phyloP scores from a whole-genome alignment of 2,113 vertebrate species.

The Pleuronectes platessa region DNA sequence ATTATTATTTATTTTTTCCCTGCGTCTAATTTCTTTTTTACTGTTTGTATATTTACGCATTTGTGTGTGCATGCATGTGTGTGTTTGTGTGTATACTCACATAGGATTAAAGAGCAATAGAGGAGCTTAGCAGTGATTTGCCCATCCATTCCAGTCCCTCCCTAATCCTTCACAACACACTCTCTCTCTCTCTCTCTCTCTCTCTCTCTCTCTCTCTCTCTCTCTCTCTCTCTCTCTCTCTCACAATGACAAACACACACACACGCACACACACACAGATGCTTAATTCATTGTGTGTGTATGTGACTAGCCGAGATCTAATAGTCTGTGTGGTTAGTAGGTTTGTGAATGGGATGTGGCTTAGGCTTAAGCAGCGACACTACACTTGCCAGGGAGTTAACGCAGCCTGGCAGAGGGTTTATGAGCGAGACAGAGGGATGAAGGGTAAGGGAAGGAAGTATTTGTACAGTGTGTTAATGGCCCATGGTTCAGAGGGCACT shows the following conservation, averaged over 20 bases:
- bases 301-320: slow-evolving; percentile 46
- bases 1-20: not conserved
- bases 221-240: slow-evolving; percentile 19
- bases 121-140: slow-evolving; percentile 80
- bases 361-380: slow-evolving; percentile 55
- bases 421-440: slow-evolving; percentile 31
- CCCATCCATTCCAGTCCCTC: slow-evolving; percentile 72
- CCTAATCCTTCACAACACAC: slow-evolving; percentile 66
- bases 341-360: slow-evolving; percentile 78
- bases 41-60: not conserved
- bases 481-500: slow-evolving; percentile 28
- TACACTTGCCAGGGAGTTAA: slow-evolving; percentile 58
- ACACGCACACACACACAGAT: slow-evolving; percentile 34
- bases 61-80: slow-evolving; percentile 11
- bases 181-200: slow-evolving; percentile 18
- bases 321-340: slow-evolving; percentile 71
- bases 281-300: slow-evolving; percentile 4
- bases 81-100: slow-evolving; percentile 53
- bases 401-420: slow-evolving; percentile 48
- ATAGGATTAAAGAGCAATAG: slow-evolving; percentile 79
- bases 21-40: not conserved
- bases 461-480: slow-evolving; percentile 27
- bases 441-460: slow-evolving; percentile 3
- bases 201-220: slow-evolving; percentile 16
- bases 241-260: slow-evolving; percentile 24